A percentile compares a stretch with the other conserved stretches of the same genome.
Conservation (phyloP, 2,113 vertebrate genomes). For the Poeciliopsis occidentalis region DNA sequence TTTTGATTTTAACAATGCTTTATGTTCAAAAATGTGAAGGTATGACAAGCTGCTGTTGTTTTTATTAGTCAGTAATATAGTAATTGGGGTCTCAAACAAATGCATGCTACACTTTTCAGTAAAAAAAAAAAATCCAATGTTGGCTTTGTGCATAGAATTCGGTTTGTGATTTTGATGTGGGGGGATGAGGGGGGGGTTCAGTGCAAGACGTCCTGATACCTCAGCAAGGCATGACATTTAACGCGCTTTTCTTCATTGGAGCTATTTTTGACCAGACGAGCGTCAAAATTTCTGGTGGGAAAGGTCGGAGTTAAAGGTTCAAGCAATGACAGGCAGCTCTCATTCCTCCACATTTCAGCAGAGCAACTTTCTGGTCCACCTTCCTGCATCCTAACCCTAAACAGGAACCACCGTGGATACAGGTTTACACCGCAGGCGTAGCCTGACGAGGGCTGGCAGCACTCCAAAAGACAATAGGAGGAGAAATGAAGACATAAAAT, state of each 20-base stretch:
- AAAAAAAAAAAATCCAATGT: too few relatives aligned
- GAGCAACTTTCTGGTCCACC: slow-evolving; percentile 57
- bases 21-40: too few relatives aligned
- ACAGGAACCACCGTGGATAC: slow-evolving; percentile 72
- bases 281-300: slow-evolving; percentile 6
- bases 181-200: too few relatives aligned
- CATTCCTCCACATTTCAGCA: slow-evolving; percentile 50
- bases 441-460: slow-evolving; percentile 42
- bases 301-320: slow-evolving; percentile 65
- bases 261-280: slow-evolving; percentile 38
- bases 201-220: background rate
- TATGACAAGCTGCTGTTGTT: too few relatives aligned
- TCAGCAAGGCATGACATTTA: background rate
- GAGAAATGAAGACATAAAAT: slow-evolving; percentile 6
- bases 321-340: slow-evolving; percentile 35
- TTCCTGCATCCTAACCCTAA: slow-evolving; percentile 78
- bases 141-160: too few relatives aligned
- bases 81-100: too few relatives aligned
- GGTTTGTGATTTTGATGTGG: background rate
- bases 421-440: slow-evolving; percentile 28
- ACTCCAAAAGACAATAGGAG: slow-evolving; percentile 8
- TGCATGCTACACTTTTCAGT: too few relatives aligned
- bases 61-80: too few relatives aligned
- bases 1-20: too few relatives aligned
- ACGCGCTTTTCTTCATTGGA: slow-evolving; percentile 15